Evolutionary conservation across 2,797 vertebrate species (phyloP), one percentile per base, ranked within the genome.

Genomic region (Acestrorhynchus altus): DNA sequence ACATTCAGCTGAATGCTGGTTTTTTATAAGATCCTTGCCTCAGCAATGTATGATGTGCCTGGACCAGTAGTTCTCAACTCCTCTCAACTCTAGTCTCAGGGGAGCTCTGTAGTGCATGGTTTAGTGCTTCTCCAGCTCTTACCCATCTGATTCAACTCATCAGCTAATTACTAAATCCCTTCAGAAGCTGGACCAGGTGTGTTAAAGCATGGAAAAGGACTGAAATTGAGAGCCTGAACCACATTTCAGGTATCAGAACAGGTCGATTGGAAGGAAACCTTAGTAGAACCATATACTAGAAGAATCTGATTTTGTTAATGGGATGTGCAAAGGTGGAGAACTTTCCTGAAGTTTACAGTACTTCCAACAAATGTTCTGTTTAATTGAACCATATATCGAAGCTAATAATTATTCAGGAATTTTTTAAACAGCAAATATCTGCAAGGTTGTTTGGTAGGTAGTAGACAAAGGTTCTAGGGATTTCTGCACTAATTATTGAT

Each of bases 21-120:
- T 61, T 64, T 64, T 44, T 64, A 44, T 42, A 59, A 31, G 26
- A 31, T 31, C 26, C 56, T 66, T 66, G 44, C 44, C 42, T 66
- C 44, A 46, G 64, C 64, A 66, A 6, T 47, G 42, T 24, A 66
- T 26, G 42, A 66, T 46, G 42, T 66, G 64, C 44, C 40, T 13
- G 26, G 64, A 26, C 56, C 56, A 66, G 42, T 18, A 46, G 64
- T 66, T 66, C 64, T 26, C 64, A 46, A 26, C 42, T 47, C 20
- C 12, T 26, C 24, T 59, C 56, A 15, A 28, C 26, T 59, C 56
- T 26, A 8, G 42, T 66, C 64, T 22, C 64, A 4, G 64, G 22
- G 64, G 64, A 66, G 4, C 8, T 7, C 64, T 3, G 42, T 13
- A 28, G n/a, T 26, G 42, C 42, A 46, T 1, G 15, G 13, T 24